phyloP scores from a whole-genome alignment of 2,888 invertebrate genomes.

The Harpagoxenus sublaevis region DNA sequence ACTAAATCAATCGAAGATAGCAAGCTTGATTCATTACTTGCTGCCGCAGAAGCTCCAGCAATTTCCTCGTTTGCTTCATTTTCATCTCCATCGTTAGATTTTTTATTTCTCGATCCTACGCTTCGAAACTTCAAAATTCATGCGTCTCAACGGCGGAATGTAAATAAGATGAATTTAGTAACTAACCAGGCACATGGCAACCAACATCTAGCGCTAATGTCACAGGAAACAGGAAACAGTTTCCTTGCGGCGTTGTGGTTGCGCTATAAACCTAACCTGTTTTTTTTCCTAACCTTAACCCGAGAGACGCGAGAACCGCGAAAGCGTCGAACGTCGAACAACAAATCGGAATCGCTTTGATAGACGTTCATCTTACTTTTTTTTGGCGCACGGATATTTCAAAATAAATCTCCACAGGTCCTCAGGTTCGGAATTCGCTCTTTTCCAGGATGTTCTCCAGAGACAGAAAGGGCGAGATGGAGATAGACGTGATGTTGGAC shows the following conservation, averaged over 20 bases:
- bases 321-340: not conserved
- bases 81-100: constrained; percentile 78
- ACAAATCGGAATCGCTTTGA: not conserved
- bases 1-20: constrained; percentile 5
- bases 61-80: constrained; percentile 79
- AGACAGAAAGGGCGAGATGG: constrained; percentile 68
- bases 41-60: constrained; percentile 77
- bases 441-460: constrained; percentile 24
- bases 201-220: constrained; percentile 11
- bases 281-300: not conserved
- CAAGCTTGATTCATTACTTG: constrained; percentile 75
- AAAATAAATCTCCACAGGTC: constrained; percentile 13
- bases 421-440: not conserved
- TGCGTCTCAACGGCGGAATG: constrained; percentile 53
- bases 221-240: too few species aligned
- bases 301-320: too few species aligned
- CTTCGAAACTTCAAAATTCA: constrained; percentile 45
- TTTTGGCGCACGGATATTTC: not conserved
- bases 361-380: not conserved
- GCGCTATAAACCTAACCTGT: not conserved
- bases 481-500: constrained; percentile 81
- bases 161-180: constrained; percentile 72
- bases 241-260: not conserved
- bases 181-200: constrained; percentile 48
- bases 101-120: not conserved